phyloP scores from a whole-genome alignment of 2,888 invertebrate species.

The Campoplex capitator region DNA sequence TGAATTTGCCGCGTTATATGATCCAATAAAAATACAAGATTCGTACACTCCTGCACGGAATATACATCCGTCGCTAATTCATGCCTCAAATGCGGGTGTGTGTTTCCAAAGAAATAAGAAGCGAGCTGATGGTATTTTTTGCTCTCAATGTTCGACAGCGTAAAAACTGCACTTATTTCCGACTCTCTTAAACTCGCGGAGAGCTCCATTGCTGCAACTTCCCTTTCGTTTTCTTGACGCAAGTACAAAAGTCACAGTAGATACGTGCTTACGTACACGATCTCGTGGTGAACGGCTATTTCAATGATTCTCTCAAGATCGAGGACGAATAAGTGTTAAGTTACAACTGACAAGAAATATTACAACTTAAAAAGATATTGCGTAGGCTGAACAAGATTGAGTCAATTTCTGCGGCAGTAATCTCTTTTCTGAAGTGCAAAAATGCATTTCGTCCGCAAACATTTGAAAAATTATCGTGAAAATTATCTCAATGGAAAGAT shows the following conservation, averaged over 20 bases:
- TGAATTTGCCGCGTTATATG: not conserved
- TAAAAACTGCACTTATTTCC: not conserved
- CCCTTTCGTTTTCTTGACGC: constrained; percentile 38
- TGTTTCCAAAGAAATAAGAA: constrained; percentile 7
- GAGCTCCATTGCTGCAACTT: not conserved
- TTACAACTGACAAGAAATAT: not conserved
- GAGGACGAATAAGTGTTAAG: not conserved
- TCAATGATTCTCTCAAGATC: constrained; percentile 12
- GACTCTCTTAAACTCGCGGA: not conserved
- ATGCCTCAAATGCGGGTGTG: not conserved
- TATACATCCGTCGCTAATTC: constrained; percentile 8
- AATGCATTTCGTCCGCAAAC: not conserved
- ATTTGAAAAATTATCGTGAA: not conserved
- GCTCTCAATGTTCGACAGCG: not conserved
- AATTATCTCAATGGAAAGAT: not conserved
- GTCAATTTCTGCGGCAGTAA: not conserved
- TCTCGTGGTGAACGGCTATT: constrained; percentile 4
- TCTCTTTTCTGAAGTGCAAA: not conserved
- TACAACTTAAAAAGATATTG: not conserved
- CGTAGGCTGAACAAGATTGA: not conserved
- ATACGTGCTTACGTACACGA: constrained; percentile 5
- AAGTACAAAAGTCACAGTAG: not conserved
- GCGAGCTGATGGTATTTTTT: constrained; percentile 2
- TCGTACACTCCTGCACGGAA: not conserved
- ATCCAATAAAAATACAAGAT: not conserved